Percentiles rank a stretch among this genome's conserved stretches.
These are phyloP conservation scores for Physocephala rufipes DNA, from an alignment of 2,888 invertebrate genomes.

Conservation along the genomic window DNA sequence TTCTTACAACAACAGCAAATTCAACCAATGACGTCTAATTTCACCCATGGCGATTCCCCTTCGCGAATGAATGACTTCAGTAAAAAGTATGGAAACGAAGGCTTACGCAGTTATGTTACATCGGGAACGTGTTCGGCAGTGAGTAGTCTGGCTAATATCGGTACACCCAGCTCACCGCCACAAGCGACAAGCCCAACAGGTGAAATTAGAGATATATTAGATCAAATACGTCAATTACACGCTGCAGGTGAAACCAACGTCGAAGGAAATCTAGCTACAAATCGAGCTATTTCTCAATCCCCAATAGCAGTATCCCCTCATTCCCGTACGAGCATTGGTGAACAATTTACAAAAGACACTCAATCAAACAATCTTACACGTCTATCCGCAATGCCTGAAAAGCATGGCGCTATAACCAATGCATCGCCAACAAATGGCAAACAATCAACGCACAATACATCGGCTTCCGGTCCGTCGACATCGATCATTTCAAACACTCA, in stretches of 20 bases:
- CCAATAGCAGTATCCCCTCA: constrained; percentile 52
- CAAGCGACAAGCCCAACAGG: constrained; percentile 82
- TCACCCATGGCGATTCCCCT: constrained; percentile 47
- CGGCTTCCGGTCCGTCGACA: constrained; percentile 23
- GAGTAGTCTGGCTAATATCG: constrained; percentile 74
- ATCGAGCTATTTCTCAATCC: constrained; percentile 52
- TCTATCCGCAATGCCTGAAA: constrained; percentile 46
- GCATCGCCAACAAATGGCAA: constrained; percentile 24
- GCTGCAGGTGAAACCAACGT: constrained; percentile 64
- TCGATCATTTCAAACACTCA: constrained; percentile 25
- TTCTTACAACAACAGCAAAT: constrained; percentile 56
- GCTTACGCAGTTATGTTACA: constrained; percentile 63
- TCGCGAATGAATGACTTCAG: constrained; percentile 47
- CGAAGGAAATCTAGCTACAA: constrained; percentile 55
- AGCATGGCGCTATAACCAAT: neutral
- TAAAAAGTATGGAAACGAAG: constrained; percentile 54
- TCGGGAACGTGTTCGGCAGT: constrained; percentile 73
- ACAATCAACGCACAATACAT: constrained; percentile 7
- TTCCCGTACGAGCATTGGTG: constrained; percentile 34
- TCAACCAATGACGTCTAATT: constrained; percentile 48
- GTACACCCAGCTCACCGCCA: constrained; percentile 79
- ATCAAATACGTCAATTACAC: constrained; percentile 74
- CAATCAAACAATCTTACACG: constrained; percentile 38
- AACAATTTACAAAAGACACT: constrained; percentile 34
- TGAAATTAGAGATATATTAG: constrained; percentile 78